Percentiles rank a stretch among this genome's conserved stretches.
These are phyloP conservation scores for Hyla sarda DNA, from an alignment of 2,113 vertebrate species.

Conservation along the genomic window DNA sequence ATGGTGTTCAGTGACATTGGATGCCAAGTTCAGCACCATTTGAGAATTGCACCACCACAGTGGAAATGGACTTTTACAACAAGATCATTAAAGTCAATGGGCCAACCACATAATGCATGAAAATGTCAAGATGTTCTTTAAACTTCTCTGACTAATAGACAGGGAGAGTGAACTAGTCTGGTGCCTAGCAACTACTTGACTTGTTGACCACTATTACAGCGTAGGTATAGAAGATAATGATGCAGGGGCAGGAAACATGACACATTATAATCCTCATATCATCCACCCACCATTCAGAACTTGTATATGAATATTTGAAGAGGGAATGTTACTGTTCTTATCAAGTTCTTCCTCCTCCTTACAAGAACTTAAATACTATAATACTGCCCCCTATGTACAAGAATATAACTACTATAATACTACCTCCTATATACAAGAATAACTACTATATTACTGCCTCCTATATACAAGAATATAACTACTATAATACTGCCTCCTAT, in stretches of 20 bases:
- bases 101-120: not conserved
- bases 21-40: too few species aligned
- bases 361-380: too few species aligned
- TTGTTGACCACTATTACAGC: not conserved
- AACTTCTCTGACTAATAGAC: not conserved
- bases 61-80: not conserved
- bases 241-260: not conserved
- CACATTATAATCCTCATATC: too few species aligned
- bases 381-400: too few species aligned
- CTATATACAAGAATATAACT: not conserved
- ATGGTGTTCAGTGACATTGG: too few species aligned
- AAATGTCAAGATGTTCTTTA: not conserved
- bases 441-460: too few species aligned
- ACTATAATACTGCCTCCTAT: constrained; percentile 1
- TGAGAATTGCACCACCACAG: not conserved
- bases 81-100: not conserved
- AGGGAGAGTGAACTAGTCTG: not conserved
- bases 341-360: not conserved
- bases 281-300: too few species aligned
- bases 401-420: too few species aligned
- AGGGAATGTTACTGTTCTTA: not conserved
- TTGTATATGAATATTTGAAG: not conserved
- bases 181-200: not conserved
- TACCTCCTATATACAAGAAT: too few species aligned
- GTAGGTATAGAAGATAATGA: not conserved